Percentiles rank a stretch among this genome's conserved stretches.
Evolutionary conservation across 2,797 vertebrate species (phyloP).

Genomic region (Platalea minor): DNA sequence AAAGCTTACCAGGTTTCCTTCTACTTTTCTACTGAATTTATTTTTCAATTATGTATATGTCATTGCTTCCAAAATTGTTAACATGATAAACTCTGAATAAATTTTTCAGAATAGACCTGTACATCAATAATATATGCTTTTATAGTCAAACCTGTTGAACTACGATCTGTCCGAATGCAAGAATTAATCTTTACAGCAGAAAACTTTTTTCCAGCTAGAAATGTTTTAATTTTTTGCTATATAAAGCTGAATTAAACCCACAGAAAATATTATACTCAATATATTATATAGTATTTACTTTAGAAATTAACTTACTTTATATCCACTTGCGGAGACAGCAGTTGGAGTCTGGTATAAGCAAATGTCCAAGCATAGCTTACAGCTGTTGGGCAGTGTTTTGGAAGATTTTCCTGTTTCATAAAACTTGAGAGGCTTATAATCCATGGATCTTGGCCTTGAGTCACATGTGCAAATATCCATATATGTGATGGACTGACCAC

Average conservation of each 20-base stretch:
- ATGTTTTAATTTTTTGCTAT: neutral
- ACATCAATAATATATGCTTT: neutral
- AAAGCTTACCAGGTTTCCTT: neutral
- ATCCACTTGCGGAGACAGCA: slow-evolving; percentile 96
- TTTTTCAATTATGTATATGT: neutral
- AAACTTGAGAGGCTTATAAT: slow-evolving; percentile 99
- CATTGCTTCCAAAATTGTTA: neutral
- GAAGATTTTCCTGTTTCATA: slow-evolving; percentile 94
- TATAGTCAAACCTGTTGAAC: neutral
- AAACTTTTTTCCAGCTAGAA: neutral
- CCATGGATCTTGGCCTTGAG: slow-evolving; percentile 98
- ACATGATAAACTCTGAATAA: neutral
- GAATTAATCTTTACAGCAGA: neutral
- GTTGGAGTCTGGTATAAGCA: slow-evolving; percentile 92
- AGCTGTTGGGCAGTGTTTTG: slow-evolving; percentile 92
- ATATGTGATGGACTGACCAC: slow-evolving; percentile 97
- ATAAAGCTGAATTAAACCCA: neutral
- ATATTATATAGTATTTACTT: neutral
- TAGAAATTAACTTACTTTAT: slow-evolving; percentile 86
- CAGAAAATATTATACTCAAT: neutral
- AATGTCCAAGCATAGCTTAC: slow-evolving; percentile 98
- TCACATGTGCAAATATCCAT: slow-evolving; percentile 99
- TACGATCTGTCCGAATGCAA: neutral
- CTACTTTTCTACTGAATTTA: neutral
- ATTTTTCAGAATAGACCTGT: neutral